A percentile compares a stretch with the other conserved stretches of the same genome.
Conservation (phyloP, 2,113 vertebrate genomes). For the Takifugu flavidus region DNA sequence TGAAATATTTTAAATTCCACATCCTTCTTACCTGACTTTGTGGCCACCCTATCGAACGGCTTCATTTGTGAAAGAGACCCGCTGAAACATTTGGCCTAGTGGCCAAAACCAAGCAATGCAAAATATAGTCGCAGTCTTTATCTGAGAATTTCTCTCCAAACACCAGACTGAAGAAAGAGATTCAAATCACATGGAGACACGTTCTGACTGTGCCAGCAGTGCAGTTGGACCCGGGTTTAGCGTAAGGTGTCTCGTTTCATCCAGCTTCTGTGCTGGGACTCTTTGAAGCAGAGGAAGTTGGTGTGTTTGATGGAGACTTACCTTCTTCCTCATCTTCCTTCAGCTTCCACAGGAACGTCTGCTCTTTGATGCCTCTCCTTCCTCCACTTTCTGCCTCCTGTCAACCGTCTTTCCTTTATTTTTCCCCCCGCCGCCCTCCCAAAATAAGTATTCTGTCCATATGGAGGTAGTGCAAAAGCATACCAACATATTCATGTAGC, state of each 20-base stretch:
- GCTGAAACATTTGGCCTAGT: no score
- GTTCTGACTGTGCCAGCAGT: constrained; percentile 37
- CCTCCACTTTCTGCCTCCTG: constrained; percentile 47
- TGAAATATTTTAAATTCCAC: no score
- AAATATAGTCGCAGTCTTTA: neutral
- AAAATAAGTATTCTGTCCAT: constrained; percentile 45
- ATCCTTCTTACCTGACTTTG: no score
- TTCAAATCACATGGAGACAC: constrained; percentile 32
- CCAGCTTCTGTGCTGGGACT: constrained; percentile 45
- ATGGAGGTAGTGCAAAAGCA: constrained; percentile 56
- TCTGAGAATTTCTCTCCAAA: constrained; percentile 1
- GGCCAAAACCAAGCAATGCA: no score
- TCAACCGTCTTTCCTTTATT: constrained; percentile 43
- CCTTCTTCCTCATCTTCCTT: constrained; percentile 60
- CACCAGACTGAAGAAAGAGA: constrained; percentile 23
- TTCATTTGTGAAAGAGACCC: no score
- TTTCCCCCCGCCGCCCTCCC: constrained; percentile 21
- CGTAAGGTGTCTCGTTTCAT: constrained; percentile 61
- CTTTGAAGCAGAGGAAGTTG: constrained; percentile 62
- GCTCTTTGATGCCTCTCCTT: constrained; percentile 56
- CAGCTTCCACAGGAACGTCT: constrained; percentile 52
- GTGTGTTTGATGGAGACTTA: constrained; percentile 63
- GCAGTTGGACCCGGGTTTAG: constrained; percentile 61
- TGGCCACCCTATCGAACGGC: no score
- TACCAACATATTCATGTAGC: constrained; percentile 1